A percentile compares a stretch with the other conserved stretches of the same genome.
These are phyloP conservation scores for Yoshiicerus persimilis DNA, from an alignment of 1,140 invertebrate species.

Conservation along the genomic window DNA sequence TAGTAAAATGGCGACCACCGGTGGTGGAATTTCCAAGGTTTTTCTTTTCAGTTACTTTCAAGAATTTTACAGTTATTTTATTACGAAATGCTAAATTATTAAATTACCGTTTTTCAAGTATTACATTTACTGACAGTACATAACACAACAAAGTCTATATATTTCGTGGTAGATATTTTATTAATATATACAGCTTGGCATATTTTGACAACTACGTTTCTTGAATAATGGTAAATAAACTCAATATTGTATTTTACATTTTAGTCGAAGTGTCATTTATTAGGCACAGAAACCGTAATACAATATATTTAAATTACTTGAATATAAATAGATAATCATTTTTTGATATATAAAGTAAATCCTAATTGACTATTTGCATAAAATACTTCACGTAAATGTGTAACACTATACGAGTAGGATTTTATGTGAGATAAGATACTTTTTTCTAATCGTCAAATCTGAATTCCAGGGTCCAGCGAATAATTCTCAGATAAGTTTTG, in stretches of 20 bases:
- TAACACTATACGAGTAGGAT: neutral
- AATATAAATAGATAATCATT: too few relatives aligned
- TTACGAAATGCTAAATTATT: neutral
- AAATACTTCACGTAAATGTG: too few relatives aligned
- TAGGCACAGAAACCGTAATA: too few relatives aligned
- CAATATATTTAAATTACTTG: too few relatives aligned
- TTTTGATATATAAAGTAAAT: too few relatives aligned
- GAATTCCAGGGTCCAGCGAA: conserved; percentile 38
- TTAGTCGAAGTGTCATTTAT: neutral
- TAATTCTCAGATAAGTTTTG: conserved; percentile 69
- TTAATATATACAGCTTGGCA: too few relatives aligned
- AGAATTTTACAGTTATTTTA: neutral
- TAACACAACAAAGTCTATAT: too few relatives aligned
- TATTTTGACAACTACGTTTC: too few relatives aligned
- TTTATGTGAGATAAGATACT: neutral
- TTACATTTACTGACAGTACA: neutral
- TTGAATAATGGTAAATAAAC: too few relatives aligned
- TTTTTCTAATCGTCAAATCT: neutral
- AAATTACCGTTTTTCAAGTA: neutral
- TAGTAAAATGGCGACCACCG: conserved; percentile 13
- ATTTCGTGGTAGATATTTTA: too few relatives aligned
- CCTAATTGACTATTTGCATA: too few relatives aligned
- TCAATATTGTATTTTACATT: too few relatives aligned
- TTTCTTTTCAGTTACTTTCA: neutral
- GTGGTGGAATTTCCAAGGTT: conserved; percentile 10